A percentile compares a stretch with the other conserved stretches of the same genome.
phyloP scores from a whole-genome alignment of 2,888 invertebrate genomes.

The Machimus rusticus region DNA sequence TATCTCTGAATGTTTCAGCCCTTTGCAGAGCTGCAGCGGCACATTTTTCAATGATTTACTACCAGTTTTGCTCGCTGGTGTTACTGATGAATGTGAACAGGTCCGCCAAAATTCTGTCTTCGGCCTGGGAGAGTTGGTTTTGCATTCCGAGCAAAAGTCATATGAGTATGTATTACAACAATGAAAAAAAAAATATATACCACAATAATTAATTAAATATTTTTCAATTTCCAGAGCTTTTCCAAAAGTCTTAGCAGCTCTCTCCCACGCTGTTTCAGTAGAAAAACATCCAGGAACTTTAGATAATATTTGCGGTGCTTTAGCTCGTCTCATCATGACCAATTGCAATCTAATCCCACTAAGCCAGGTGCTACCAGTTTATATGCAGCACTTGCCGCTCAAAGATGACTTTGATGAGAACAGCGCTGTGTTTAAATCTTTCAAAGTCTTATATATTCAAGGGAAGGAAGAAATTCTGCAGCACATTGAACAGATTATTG shows the following conservation, averaged over 20 bases:
- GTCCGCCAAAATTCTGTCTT: conserved; percentile 80
- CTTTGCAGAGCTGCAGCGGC: conserved; percentile 66
- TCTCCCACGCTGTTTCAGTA: conserved; percentile 71
- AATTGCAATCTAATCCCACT: conserved; percentile 72
- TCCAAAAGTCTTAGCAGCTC: conserved; percentile 69
- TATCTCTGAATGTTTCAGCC: conserved; percentile 75
- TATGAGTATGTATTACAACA: conserved; percentile 65
- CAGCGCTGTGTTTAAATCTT: conserved; percentile 72
- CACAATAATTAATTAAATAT: not conserved
- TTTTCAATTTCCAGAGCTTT: conserved; percentile 65
- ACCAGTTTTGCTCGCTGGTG: conserved; percentile 69
- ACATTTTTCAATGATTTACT: conserved; percentile 70
- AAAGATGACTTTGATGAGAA: conserved; percentile 79
- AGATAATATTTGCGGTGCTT: conserved; percentile 81
- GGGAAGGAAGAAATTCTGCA: conserved; percentile 67
- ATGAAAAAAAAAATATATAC: not conserved
- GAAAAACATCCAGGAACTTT: conserved; percentile 73
- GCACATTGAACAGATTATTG: conserved; percentile 66
- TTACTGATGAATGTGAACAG: conserved; percentile 72
- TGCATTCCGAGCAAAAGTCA: conserved; percentile 71
- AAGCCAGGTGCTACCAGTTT: conserved; percentile 76
- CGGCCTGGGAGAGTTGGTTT: conserved; percentile 76
- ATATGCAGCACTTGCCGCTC: conserved; percentile 74
- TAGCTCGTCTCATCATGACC: conserved; percentile 75
- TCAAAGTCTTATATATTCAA: conserved; percentile 70